A percentile compares a stretch with the other conserved stretches of the same genome.
Evolutionary conservation across 2,797 vertebrate genomes (phyloP).

Genomic region (Phrynocephalus guinanensis): DNA sequence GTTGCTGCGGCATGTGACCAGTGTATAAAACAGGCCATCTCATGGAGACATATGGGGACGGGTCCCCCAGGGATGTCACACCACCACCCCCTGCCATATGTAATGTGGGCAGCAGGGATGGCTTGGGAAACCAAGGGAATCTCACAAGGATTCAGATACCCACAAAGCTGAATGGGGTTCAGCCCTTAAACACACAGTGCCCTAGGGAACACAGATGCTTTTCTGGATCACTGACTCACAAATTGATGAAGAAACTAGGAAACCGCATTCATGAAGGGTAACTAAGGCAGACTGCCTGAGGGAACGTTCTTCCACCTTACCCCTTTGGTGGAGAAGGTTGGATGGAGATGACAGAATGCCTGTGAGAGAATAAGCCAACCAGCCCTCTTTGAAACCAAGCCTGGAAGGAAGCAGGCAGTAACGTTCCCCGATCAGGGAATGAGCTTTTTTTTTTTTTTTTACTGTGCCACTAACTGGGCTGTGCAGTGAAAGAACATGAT

Average conservation of each 20-base stretch:
- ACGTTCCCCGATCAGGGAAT: too few species aligned
- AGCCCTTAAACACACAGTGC: constrained; percentile 58
- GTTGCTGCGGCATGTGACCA: constrained; percentile 64
- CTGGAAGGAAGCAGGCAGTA: too few species aligned
- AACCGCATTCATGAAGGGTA: not conserved
- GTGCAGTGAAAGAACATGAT: too few species aligned
- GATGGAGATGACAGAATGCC: too few species aligned
- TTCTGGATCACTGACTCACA: constrained; percentile 20
- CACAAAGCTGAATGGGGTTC: constrained; percentile 41
- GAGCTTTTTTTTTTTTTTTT: too few species aligned
- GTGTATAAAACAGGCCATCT: constrained; percentile 67
- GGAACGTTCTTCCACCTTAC: not conserved
- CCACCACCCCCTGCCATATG: constrained; percentile 73
- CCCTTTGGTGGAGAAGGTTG: too few species aligned
- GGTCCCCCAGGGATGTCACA: constrained; percentile 63
- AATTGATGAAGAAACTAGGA: not conserved
- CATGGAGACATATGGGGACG: constrained; percentile 63
- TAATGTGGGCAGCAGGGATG: constrained; percentile 65
- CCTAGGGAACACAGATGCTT: not conserved
- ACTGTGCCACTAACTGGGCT: too few species aligned
- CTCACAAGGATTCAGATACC: constrained; percentile 50
- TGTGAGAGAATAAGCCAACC: too few species aligned
- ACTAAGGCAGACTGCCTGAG: not conserved
- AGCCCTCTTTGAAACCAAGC: too few species aligned
- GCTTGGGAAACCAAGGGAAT: constrained; percentile 70